These are phyloP conservation scores for Cheiracanthium punctorium DNA, from an alignment of 2,888 invertebrate genomes.

Conservation along the genomic window DNA sequence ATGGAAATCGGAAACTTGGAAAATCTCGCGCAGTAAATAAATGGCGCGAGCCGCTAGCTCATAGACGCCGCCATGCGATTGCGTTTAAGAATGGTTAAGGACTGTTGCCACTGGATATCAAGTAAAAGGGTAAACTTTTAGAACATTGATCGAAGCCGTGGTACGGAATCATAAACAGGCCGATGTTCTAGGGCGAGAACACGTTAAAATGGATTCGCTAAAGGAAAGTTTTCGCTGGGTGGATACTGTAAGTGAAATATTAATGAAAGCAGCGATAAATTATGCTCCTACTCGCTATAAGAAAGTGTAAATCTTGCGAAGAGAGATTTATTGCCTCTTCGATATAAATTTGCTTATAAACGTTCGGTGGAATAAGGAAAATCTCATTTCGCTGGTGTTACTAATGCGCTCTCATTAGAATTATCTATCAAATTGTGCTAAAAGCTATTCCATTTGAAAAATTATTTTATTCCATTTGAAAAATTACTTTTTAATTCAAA, in stretches of 20 bases:
- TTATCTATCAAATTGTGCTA: too few species aligned
- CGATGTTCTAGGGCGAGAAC: neutral
- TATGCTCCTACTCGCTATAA: neutral
- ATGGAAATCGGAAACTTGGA: slow-evolving; percentile 29
- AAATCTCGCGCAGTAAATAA: slow-evolving; percentile 30
- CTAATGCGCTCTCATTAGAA: too few species aligned
- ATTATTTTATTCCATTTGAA: too few species aligned
- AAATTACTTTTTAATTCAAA: too few species aligned
- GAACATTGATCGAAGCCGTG: neutral
- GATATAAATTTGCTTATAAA: neutral
- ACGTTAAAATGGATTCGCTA: neutral
- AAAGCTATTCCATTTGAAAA: too few species aligned
- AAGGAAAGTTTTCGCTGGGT: neutral
- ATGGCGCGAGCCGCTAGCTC: slow-evolving; percentile 13
- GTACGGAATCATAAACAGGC: neutral
- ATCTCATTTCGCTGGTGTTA: too few species aligned
- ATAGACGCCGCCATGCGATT: neutral
- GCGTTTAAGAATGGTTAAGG: neutral
- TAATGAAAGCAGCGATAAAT: neutral
- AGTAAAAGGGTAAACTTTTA: neutral
- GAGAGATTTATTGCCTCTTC: neutral
- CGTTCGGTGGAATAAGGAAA: neutral
- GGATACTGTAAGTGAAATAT: neutral
- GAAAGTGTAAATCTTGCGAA: neutral
- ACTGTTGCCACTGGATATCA: neutral